Base-by-base conservation (phyloP, 2,797 vertebrate species). In the Acanthopagrus latus region DNA sequence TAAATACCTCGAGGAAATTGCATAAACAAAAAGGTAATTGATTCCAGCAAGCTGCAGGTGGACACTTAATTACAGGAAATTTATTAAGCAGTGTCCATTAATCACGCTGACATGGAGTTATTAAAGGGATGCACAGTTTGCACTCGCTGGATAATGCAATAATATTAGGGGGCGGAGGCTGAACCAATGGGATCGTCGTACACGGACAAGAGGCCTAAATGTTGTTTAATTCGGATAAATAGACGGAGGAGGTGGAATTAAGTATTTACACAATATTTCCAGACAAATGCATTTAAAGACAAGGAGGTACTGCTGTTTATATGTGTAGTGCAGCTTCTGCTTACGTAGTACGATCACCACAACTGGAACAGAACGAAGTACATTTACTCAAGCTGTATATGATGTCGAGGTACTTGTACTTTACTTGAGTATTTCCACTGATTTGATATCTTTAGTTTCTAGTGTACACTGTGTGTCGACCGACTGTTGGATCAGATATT, bases 11-110 rank as follows among this genome's bases (percentile, higher is more conserved):
- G 52, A 93, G 96, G 96, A 97, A 97, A 97, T 97, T 94, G 96
- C 88, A 96, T 96, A 97, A 96, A 96, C 95, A 94, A 95, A 94
- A 95, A 96, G 94, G 95, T 97, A 97, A 98, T 97, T 97, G 97
- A 97, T 97, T 97, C 96, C 97, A 98, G 95, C 95, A 86, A 91
- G 95, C 95, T 97, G 96, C 96, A 98, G 97, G 97, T 97, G 96
- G 96, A 97, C 95, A 96, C 94, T 95, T 95, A 96, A 96, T 96
- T 97, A 96, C 96, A 97, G 96, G 97, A 97, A 96, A 96, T 95
- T 95, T 97, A 97, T 97, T 96, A 97, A 97, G 96, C 96, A 96
- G 95, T 92, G 94, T 95, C 94, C 96, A 98, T 98, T 97, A 96
- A 98, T 98, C 96, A 98, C 95, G 88, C 92, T 94, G 95, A 96